phyloP scores from a whole-genome alignment of 2,888 invertebrate species.

The Desoria tigrina region DNA sequence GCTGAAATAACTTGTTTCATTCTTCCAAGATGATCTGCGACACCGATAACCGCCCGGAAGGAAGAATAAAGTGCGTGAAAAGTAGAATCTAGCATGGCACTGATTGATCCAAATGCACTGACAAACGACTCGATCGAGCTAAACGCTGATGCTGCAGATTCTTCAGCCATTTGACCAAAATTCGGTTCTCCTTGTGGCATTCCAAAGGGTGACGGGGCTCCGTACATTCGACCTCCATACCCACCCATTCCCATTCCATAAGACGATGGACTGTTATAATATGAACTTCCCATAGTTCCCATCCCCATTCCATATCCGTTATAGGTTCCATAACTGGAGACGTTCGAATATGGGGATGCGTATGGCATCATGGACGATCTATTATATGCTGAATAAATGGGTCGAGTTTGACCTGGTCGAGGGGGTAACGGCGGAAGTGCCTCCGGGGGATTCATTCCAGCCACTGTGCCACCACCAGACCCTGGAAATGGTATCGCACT shows the following conservation, averaged over 20 bases:
- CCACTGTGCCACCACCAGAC: constrained; percentile 33
- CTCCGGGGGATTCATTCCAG: background rate
- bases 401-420: constrained; percentile 45
- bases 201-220: constrained; percentile 28
- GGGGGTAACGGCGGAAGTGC: constrained; percentile 50
- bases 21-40: constrained; percentile 90
- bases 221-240: constrained; percentile 30
- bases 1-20: constrained; percentile 86
- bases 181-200: constrained; percentile 27
- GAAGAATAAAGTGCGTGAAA: constrained; percentile 94
- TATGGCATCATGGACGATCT: constrained; percentile 17
- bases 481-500: constrained; percentile 44
- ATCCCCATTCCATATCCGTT: no score
- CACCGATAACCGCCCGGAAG: constrained; percentile 90
- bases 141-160: constrained; percentile 87
- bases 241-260: constrained; percentile 29
- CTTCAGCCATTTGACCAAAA: constrained; percentile 85
- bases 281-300: constrained; percentile 18
- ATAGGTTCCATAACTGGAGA: constrained; percentile 24
- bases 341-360: background rate
- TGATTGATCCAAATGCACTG: constrained; percentile 86
- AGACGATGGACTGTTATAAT: constrained; percentile 10
- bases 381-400: constrained; percentile 41
- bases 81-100: constrained; percentile 95
- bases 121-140: constrained; percentile 91